Evolutionary conservation across 2,113 vertebrate species (phyloP), one percentile per base, ranked within the genome.

Genomic region (Sus scrofa): DNA sequence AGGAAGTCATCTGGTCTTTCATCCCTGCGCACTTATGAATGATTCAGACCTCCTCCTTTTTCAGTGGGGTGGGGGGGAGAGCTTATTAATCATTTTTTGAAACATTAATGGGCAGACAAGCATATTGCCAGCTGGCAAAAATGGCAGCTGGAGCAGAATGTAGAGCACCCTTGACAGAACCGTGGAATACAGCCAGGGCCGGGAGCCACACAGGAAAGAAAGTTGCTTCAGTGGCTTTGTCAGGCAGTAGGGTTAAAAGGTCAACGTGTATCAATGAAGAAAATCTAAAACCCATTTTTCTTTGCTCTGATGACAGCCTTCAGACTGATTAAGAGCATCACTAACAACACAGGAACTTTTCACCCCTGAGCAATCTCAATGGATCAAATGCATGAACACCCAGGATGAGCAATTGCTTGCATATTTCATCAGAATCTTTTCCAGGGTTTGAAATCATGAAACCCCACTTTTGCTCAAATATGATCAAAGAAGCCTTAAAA

Each of bases 1-100:
- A 89, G 39, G 30, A 91, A 39, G 58, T 89, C 56, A 20, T 58
- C 85, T 7, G 32, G 27, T 10, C 94, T 34, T 79, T 89, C 74
- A 89, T 89, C 37, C 27, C 24, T 89, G 16, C 84, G 50, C 60
- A 77, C 68, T 94, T 94, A 82, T 32, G 54, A 95, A 83, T 85
- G 65, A 89, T 87, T 82, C 73, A 60, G 37, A 93, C 60, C 22
- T 14, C 10, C 73, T 18, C 37, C 24, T 60, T 91, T 82, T 84
- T 71, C 86, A 82, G 8, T 74, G 9, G 18, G 32, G n/a, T n/a
- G n/a, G 37, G 22, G 27, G 18, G 14, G 34, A 20, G 14, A 92
- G 19, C 50, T 71, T 97, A 96, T 93, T 94, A 89, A 95, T 97
- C 89, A 97, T 87, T 93, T 96, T 95, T 70, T 39, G 81, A 93